Conservation (phyloP, 1,140 invertebrate genomes). For the Bombus soroeensis region DNA sequence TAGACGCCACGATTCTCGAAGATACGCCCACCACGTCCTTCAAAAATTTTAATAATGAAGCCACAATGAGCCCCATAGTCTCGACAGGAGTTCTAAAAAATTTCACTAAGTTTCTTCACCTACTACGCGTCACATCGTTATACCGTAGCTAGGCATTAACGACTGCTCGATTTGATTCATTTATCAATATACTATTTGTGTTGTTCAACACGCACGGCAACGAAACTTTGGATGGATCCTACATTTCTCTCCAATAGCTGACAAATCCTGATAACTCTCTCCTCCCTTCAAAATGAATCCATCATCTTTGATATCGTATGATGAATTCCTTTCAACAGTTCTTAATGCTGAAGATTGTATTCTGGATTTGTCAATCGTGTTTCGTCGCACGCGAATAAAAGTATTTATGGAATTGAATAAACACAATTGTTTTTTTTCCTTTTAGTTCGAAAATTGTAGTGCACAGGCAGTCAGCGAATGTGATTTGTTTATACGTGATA, state of each 20-base stretch:
- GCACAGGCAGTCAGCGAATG: conserved; percentile 66
- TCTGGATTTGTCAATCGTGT: conserved; percentile 65
- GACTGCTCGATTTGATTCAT: conserved; percentile 73
- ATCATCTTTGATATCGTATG: conserved; percentile 38
- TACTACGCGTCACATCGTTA: conserved; percentile 72
- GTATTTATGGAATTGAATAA: conserved; percentile 64
- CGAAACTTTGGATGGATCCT: conserved; percentile 63
- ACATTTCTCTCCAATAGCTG: conserved; percentile 52
- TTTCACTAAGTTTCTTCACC: conserved; percentile 77
- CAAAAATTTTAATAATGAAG: conserved; percentile 72
- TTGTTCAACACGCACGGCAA: conserved; percentile 66
- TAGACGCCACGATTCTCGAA: conserved; percentile 51
- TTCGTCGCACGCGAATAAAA: conserved; percentile 66
- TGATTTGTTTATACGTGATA: conserved; percentile 62
- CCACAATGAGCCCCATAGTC: conserved; percentile 76
- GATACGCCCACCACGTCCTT: conserved; percentile 63
- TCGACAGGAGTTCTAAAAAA: conserved; percentile 80
- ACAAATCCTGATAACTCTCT: conserved; percentile 58
- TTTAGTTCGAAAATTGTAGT: conserved; percentile 58
- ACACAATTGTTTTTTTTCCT: conserved; percentile 54
- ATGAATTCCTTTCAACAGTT: not conserved
- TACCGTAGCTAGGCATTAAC: conserved; percentile 69
- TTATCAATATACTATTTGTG: conserved; percentile 68
- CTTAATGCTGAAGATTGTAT: conserved; percentile 50
- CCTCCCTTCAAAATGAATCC: conserved; percentile 52